Conservation (phyloP, 2,797 vertebrate genomes). For the Cynodonichthys magdalenae region DNA sequence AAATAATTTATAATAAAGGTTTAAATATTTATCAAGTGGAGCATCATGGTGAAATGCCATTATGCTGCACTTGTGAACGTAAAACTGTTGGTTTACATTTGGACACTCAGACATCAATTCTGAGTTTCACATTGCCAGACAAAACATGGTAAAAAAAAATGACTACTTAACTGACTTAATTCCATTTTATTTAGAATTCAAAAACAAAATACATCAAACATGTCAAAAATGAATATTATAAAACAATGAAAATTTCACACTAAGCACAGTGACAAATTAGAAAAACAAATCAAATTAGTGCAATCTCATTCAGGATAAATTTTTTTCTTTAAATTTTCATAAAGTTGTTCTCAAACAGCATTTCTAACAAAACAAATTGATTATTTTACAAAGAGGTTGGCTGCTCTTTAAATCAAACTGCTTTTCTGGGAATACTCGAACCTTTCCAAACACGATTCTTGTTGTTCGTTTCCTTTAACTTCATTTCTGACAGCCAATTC, state of each 20-base stretch:
- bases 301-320: constrained; percentile 16
- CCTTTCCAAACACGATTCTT: constrained; percentile 46
- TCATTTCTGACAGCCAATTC: constrained; percentile 73
- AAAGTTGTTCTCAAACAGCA: not conserved
- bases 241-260: constrained; percentile 1
- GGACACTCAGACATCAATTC: too few relatives aligned
- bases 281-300: constrained; percentile 20
- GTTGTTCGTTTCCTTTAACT: constrained; percentile 64
- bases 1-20: too few relatives aligned
- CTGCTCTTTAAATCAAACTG: constrained; percentile 50
- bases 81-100: too few relatives aligned
- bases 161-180: constrained; percentile 10
- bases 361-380: constrained; percentile 19
- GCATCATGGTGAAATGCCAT: too few relatives aligned
- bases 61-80: too few relatives aligned
- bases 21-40: too few relatives aligned
- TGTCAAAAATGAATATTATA: not conserved
- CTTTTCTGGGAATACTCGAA: constrained; percentile 32
- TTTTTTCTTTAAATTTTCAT: not conserved
- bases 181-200: constrained; percentile 44
- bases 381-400: constrained; percentile 11
- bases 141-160: too few relatives aligned
- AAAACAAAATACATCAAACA: constrained; percentile 21
- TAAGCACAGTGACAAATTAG: constrained; percentile 2
- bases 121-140: too few relatives aligned